Evolutionary conservation across 2,797 vertebrate genomes (phyloP), one percentile per base, ranked within the genome.

Genomic region (Eurystomus glaucurus): DNA sequence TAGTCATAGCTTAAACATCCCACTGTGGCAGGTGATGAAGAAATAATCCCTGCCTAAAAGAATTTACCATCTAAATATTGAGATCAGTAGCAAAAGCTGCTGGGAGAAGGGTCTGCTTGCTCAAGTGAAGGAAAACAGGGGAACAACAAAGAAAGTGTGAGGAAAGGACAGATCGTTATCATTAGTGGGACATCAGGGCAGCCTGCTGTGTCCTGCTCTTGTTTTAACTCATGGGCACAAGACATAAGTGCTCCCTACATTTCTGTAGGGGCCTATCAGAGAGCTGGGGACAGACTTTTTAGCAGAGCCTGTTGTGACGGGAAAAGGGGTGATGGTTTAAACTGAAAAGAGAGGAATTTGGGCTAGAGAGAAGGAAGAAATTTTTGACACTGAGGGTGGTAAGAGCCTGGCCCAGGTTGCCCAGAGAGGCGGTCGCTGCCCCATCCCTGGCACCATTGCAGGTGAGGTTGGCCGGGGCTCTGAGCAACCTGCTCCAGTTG

Each of bases 21-120:
- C 52, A 17, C 45, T 58, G 35, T 71, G 61, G 21, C 65, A 84
- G 37, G 8, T 29, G 74, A 46, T 43, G 55, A 82, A 88, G 58
- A 92, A 93, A 65, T 58, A 91, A 89, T 64, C 31, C 22, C 31
- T 80, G 52, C 37, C 52, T 85, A n/a, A 83, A 91, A 79, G n/a
- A 70, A 64, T 88, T 90, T 70, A 76, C 12, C 51, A 64, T 64
- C 39, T 77, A 62, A 96, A 66, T 91, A 79, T 76, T 75, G 41
- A 77, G 80, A 71, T 78, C 45, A 58, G 57, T 26, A 74, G 37
- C 60, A 93, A 85, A 85, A 94, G 26, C 33, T 78, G 15, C 33
- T 57, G 51, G 19, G 71, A 78, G 48, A 52, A 75, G 33, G 35
- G 10, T 20, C 41, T 84, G 5, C 50, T 57, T 58, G 21, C 14